Evolutionary conservation across 2,113 vertebrate species (phyloP).

Genomic region (Chrysochloris asiatica): DNA sequence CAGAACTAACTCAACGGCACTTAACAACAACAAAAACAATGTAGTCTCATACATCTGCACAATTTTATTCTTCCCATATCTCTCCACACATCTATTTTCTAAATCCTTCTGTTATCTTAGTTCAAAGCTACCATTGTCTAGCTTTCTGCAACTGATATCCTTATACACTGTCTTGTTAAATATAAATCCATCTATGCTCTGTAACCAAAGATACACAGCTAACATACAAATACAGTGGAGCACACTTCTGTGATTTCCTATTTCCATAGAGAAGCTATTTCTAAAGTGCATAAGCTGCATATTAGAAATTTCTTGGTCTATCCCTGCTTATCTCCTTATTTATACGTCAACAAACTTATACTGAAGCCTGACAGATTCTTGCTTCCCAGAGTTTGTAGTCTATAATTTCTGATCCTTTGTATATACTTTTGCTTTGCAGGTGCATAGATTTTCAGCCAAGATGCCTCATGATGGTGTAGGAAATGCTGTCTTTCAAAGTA

Average conservation of each 20-base stretch:
- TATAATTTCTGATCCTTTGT: neutral
- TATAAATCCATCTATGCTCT: neutral
- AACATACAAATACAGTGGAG: neutral
- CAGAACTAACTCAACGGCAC: too few relatives aligned
- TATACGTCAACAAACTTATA: neutral
- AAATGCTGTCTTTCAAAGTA: neutral
- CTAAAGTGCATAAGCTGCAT: too few relatives aligned
- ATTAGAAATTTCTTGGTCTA: fast-evolving
- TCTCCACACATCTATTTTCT: too few relatives aligned
- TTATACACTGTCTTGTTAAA: neutral
- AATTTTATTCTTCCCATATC: too few relatives aligned
- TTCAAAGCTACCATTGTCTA: neutral
- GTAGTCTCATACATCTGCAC: too few relatives aligned
- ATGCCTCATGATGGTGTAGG: too few relatives aligned
- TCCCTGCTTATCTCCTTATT: neutral
- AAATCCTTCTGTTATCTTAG: neutral
- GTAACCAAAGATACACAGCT: neutral
- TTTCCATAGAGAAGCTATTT: neutral
- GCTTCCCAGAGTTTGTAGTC: neutral
- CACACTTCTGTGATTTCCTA: neutral
- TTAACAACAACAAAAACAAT: too few relatives aligned
- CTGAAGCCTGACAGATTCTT: neutral
- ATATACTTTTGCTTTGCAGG: neutral
- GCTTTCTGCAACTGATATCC: neutral
- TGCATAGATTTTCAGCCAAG: too few relatives aligned